phyloP scores from a whole-genome alignment of 2,797 vertebrate genomes.

The Serranus cabrilla region DNA sequence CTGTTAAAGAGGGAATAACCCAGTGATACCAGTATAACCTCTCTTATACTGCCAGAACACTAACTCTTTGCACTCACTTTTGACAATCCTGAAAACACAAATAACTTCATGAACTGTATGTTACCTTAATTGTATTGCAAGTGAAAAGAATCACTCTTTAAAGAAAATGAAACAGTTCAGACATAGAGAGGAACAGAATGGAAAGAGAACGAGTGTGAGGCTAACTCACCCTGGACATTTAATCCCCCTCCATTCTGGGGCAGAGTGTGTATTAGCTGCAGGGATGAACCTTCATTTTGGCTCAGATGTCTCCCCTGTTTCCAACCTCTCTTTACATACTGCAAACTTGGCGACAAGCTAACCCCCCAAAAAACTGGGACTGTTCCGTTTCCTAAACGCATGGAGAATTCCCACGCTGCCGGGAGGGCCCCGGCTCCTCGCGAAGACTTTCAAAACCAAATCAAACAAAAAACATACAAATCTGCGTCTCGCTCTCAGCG shows the following conservation, averaged over 20 bases:
- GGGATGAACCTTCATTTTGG: conserved; percentile 52
- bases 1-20: background rate
- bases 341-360: conserved; percentile 36
- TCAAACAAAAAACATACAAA: conserved; percentile 72
- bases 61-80: conserved; percentile 3
- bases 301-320: conserved; percentile 48
- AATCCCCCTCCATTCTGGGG: conserved; percentile 48
- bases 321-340: conserved; percentile 30
- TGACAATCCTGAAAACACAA: background rate
- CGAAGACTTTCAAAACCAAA: conserved; percentile 59
- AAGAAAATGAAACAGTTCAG: conserved; percentile 42
- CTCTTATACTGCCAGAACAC: background rate
- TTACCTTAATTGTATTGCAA: conserved; percentile 50
- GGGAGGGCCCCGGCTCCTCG: conserved; percentile 34
- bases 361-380: conserved; percentile 18
- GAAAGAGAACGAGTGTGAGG: conserved; percentile 21
- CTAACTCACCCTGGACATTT: conserved; percentile 42
- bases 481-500: conserved; percentile 56
- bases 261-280: conserved; percentile 50
- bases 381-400: conserved; percentile 28
- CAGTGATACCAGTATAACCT: background rate
- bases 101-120: conserved; percentile 21
- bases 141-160: conserved; percentile 53
- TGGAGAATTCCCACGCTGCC: conserved; percentile 49
- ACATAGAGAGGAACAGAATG: conserved; percentile 4